phyloP scores from a whole-genome alignment of 2,113 vertebrate genomes.

The Octodon degus region DNA sequence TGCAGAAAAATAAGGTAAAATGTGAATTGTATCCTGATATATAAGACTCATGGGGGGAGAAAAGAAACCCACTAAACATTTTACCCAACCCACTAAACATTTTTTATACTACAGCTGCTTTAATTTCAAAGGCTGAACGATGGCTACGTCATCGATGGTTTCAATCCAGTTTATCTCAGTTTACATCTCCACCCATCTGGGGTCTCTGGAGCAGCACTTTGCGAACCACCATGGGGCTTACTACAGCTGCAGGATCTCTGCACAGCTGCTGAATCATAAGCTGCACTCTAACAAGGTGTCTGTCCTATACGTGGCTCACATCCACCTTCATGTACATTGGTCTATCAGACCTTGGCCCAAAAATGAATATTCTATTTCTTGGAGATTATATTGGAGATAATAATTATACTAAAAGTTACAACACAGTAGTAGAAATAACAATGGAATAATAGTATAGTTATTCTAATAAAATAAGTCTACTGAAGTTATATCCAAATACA shows the following conservation, averaged over 20 bases:
- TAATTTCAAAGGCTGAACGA: constrained; percentile 31
- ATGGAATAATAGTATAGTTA: not conserved
- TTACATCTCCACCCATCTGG: not conserved
- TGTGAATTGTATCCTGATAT: not conserved
- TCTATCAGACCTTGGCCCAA: not conserved
- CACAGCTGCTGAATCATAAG: not conserved
- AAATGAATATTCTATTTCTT: not conserved
- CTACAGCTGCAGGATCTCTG: not conserved
- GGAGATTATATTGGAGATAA: not conserved
- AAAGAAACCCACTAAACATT: not conserved
- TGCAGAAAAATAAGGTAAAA: not conserved
- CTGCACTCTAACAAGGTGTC: not conserved
- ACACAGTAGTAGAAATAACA: not conserved
- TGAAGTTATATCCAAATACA: not conserved
- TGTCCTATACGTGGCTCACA: not conserved
- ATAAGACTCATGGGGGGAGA: not conserved
- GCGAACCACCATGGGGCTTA: not conserved
- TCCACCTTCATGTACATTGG: not conserved
- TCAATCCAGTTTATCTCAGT: not conserved
- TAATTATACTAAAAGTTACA: constrained; percentile 26
- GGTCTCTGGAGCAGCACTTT: not conserved
- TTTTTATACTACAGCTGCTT: not conserved
- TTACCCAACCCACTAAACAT: not conserved
- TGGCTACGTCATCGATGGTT: not conserved
- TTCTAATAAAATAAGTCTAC: not conserved